Base-by-base conservation (phyloP, 2,888 invertebrate genomes). In the Taenaris catops region DNA sequence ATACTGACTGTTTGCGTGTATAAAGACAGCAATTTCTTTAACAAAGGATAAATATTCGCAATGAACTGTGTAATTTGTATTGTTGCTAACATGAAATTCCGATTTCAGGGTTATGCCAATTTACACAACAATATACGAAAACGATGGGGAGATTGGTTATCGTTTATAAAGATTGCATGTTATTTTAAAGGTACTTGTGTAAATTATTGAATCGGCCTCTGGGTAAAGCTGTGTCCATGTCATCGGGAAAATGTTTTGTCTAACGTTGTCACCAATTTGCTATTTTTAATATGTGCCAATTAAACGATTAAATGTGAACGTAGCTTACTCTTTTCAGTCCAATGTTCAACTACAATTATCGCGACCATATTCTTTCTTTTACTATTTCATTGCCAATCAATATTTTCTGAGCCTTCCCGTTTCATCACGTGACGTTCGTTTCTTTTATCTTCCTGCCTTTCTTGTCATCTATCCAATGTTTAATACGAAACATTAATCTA, bases 41-140 rank as follows among this genome's bases (percentile, higher is more conserved):
- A n/a, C n/a, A n/a, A n/a, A n/a, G n/a, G n/a, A n/a, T n/a, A n/a
- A n/a, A n/a, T n/a, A n/a, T n/a, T n/a, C n/a, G n/a, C n/a, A n/a
- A n/a, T n/a, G n/a, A n/a, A n/a, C n/a, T n/a, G n/a, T n/a, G n/a
- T n/a, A n/a, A n/a, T n/a, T n/a, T n/a, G n/a, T n/a, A n/a, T n/a
- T n/a, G n/a, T 14, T 14, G 14, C 14, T 14, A 14, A 14, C 2
- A 3, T 17, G 7, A 25, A 21, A 14, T 37, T 34, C 20, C 25
- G 16, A 11, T 79, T 79, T 61, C 80, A 81, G 80, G 69, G 58
- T 42, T 45, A 58, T 23, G 19, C 31, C 63, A 50, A 60, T 68
- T 51, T 76, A 68, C 53, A 62, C 72, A 44, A 75, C 79, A 45
- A 39, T 49, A 44, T 69, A 63, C 59, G 81, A 80, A 59, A 59